Conservation (phyloP, 2,888 invertebrate species). For the Apomyelois bistriatella region DNA sequence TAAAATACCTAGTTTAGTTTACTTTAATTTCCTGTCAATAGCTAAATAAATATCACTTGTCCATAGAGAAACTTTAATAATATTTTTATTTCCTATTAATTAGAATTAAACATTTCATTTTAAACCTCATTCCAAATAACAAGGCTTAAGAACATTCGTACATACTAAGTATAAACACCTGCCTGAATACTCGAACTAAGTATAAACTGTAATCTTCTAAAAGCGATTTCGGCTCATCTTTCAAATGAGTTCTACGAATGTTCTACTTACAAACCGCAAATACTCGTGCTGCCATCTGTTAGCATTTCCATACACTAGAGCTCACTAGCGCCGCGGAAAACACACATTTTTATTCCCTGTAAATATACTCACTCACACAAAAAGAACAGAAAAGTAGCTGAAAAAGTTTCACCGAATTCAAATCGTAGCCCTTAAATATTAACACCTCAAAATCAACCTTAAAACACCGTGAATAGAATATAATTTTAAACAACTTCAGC, state of each 20-base stretch:
- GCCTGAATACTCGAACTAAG: background rate
- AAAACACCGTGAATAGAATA: background rate
- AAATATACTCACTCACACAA: constrained; percentile 51
- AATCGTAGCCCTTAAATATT: background rate
- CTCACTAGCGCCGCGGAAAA: constrained; percentile 65
- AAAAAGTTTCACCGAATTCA: constrained; percentile 39
- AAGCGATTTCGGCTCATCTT: constrained; percentile 51
- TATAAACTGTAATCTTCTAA: constrained; percentile 41
- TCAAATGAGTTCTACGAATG: constrained; percentile 37
- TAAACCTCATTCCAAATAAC: no score
- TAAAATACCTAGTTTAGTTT: no score
- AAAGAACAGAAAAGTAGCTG: constrained; percentile 48
- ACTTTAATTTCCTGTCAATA: no score
- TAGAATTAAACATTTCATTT: no score
- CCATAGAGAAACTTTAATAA: no score
- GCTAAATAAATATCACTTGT: no score
- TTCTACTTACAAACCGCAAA: constrained; percentile 41
- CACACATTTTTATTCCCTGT: constrained; percentile 48
- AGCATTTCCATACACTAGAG: constrained; percentile 34
- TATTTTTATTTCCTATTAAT: no score
- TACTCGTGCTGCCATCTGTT: constrained; percentile 57
- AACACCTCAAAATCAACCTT: background rate
- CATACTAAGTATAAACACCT: background rate
- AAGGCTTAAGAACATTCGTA: background rate
- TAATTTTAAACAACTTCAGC: constrained; percentile 22